A percentile compares a stretch with the other conserved stretches of the same genome.
Evolutionary conservation across 2,888 invertebrate species (phyloP).

Genomic region (Catocala nupta): DNA sequence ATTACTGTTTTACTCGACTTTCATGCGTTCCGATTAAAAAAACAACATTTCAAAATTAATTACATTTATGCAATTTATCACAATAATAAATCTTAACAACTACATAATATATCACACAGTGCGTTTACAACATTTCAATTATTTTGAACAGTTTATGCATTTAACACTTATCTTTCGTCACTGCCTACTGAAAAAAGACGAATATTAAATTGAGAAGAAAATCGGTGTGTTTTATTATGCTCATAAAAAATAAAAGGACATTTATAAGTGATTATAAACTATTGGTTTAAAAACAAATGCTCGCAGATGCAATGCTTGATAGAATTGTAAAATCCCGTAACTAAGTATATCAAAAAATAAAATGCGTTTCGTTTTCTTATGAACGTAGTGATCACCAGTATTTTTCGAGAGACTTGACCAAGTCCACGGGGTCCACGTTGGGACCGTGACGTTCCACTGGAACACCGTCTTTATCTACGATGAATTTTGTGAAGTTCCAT

Average conservation of each 20-base stretch:
- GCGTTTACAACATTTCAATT: conserved; percentile 8
- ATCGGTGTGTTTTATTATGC: too few relatives aligned
- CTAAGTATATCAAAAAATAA: conserved; percentile 8
- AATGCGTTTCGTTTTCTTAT: conserved; percentile 4
- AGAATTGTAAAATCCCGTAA: too few relatives aligned
- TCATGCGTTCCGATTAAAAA: too few relatives aligned
- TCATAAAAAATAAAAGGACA: too few relatives aligned
- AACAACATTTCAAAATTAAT: too few relatives aligned
- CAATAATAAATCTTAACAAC: conserved; percentile 36
- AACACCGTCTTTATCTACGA: conserved; percentile 91
- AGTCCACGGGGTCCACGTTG: conserved; percentile 84
- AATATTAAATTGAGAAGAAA: too few relatives aligned
- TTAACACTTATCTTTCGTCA: too few relatives aligned
- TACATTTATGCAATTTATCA: conserved; percentile 24
- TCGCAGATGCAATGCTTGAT: background rate
- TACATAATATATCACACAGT: conserved; percentile 34
- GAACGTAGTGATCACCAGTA: conserved; percentile 76
- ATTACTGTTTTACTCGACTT: too few relatives aligned
- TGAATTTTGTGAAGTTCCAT: conserved; percentile 96
- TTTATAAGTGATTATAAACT: too few relatives aligned
- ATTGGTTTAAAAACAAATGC: background rate
- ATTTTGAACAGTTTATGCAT: too few relatives aligned
- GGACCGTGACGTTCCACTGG: conserved; percentile 90
- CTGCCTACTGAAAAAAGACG: too few relatives aligned
- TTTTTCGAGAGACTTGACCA: conserved; percentile 86